Base-by-base conservation (phyloP, 1,140 invertebrate genomes). In the Bombus cullumanus region DNA sequence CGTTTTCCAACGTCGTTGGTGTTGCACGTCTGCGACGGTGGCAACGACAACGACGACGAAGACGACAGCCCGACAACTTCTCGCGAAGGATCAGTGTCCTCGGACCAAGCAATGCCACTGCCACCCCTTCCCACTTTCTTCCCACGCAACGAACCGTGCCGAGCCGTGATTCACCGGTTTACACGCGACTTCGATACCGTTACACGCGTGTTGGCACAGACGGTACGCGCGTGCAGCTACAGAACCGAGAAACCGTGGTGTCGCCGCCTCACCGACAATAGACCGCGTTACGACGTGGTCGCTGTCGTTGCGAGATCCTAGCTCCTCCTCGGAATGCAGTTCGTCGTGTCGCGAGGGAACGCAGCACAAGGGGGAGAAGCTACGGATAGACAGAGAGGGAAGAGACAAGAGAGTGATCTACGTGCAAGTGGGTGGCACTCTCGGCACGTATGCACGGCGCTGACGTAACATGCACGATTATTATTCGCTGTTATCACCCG, bases 391-490 rank as follows among this genome's bases (percentile, higher is more conserved):
- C 64, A 34, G 62, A 68, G 62, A 80, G 76, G 64, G 1, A 72
- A 57, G 64, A n/a, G 41, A 37, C 22, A 28, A 83, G 83, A 83
- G 89, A 94, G 89, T 94, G 93, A 93, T 94, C 87, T 92, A 93
- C 91, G 91, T 85, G 86, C 89, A 87, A 88, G 89, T 83, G 72
- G 79, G 92, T 89, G 81, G 89, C 89, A 90, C 92, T 93, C 88
- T 89, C 89, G 83, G 81, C 86, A 85, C 80, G 88, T 92, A 92
- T 90, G 86, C 85, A 86, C 84, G 81, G 72, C 89, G 90, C 85
- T 94, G 92, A 94, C 92, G 92, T 93, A 94, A 94, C 92, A 89
- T 86, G 89, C 89, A 84, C 93, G 92, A 94, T 94, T 94, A 94
- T 93, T 94, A 92, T 90, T 90, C 82, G 73, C 85, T 82, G 85